Base-by-base conservation (phyloP, 2,888 invertebrate species). In the Microplitis manilae region DNA sequence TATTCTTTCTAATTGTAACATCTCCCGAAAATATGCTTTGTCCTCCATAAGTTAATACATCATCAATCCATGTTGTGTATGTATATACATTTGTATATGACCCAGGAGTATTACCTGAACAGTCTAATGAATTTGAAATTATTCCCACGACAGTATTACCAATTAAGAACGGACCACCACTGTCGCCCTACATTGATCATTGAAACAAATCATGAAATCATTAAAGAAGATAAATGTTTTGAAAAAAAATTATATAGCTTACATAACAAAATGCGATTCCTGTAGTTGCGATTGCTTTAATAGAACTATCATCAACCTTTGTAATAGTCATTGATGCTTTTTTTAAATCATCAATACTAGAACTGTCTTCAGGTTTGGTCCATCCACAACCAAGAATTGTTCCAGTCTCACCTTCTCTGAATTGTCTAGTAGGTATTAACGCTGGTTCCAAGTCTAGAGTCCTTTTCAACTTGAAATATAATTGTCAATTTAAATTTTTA, bases 171-270 rank as follows among this genome's bases (percentile, higher is more conserved):
- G 68, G 68, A 20, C 73, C 68, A 7, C 73, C 73, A 15, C 73
- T 74, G 60, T 74, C 73, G 60, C 73, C 73, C 73, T 74, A n/a
- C 15, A 68, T 2, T 30, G 4, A 30, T 30, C 30, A 30, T 30
- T 30, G 2, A 30, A 30, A 30, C 4, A 30, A 30, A 30, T 4
- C 30, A 30, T 30, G 30, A 30, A 30, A 50, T 13, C 13, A 50
- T 13, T 8, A 50, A 13, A 13, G 1, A 50, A 62, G 7, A 62
- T 17, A 62, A 62, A n/a, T 59, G 8, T 59, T 59, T n/a, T 13
- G 59, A 62, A 6, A 0, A 62, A n/a, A n/a, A 4, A 1, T 62
- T n/a, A 15, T n/a, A 0, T 6, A 15, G 38, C 65, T 65, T 65
- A 65, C 65, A 13, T 65, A 8, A 8, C 65, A 65, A 20, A 65